Conservation (phyloP, 2,888 invertebrate species). For the Eutolmus rufibarbis region DNA sequence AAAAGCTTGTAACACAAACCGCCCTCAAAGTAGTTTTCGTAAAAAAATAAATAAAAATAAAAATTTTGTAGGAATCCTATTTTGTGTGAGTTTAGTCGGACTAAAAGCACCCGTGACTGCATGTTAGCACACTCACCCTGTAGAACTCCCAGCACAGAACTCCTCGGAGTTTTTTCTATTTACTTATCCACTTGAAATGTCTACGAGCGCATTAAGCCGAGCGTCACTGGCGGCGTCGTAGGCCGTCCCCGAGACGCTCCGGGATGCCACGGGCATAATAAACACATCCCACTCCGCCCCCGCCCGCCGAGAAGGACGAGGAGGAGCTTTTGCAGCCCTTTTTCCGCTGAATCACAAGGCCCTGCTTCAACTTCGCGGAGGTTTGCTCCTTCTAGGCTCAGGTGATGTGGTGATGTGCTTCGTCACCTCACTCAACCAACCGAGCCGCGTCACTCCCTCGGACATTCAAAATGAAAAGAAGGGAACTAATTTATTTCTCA, state of each 20-base stretch:
- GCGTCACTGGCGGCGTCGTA: slow-evolving; percentile 12
- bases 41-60: background rate
- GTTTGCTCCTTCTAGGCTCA: background rate
- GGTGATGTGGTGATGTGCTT: background rate
- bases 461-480: background rate
- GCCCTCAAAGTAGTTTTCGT: slow-evolving; percentile 35
- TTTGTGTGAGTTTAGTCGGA: slow-evolving; percentile 39
- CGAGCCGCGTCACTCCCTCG: background rate
- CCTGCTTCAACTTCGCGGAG: background rate
- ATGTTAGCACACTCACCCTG: slow-evolving; percentile 39
- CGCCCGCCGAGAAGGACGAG: background rate
- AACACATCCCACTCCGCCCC: background rate
- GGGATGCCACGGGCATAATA: slow-evolving; percentile 1
- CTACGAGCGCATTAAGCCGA: slow-evolving; percentile 28
- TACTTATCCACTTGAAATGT: slow-evolving; percentile 38
- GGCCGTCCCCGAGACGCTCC: background rate
- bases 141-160: slow-evolving; percentile 37
- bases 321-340: background rate
- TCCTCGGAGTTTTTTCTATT: slow-evolving; percentile 28
- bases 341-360: background rate
- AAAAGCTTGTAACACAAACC: slow-evolving; percentile 43
- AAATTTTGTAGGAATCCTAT: slow-evolving; percentile 30
- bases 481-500: background rate
- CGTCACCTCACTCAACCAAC: background rate
- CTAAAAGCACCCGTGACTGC: slow-evolving; percentile 39